Percentiles rank a stretch among this genome's conserved stretches.
Evolutionary conservation across 2,113 vertebrate species (phyloP).

Genomic region (Eolophus roseicapilla): DNA sequence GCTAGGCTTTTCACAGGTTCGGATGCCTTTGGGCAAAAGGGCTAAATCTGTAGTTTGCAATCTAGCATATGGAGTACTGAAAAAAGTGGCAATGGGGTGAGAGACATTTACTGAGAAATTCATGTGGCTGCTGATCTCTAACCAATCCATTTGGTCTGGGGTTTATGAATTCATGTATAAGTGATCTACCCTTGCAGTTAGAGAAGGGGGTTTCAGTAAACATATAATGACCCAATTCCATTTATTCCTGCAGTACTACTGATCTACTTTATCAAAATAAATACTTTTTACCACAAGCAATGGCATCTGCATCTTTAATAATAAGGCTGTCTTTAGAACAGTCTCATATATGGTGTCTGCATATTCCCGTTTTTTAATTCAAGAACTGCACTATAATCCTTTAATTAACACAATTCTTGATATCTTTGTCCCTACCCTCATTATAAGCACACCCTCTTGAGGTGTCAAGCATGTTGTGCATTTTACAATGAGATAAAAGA

Average conservation of each 20-base stretch:
- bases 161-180: conserved; percentile 70
- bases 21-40: conserved; percentile 84
- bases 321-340: not conserved
- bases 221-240: conserved; percentile 42
- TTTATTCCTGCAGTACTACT: not conserved
- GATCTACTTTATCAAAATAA: conserved; percentile 39
- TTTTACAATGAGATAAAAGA: conserved; percentile 21
- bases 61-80: conserved; percentile 81
- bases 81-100: conserved; percentile 80
- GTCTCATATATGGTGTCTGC: not conserved
- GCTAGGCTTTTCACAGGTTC: conserved; percentile 90
- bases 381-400: not conserved
- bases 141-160: conserved; percentile 65
- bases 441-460: conserved; percentile 33
- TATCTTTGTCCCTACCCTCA: conserved; percentile 27
- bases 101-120: conserved; percentile 78
- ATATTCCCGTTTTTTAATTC: not conserved
- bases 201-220: conserved; percentile 9
- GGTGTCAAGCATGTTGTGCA: not conserved
- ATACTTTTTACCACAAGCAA: not conserved
- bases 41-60: conserved; percentile 80
- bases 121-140: conserved; percentile 67
- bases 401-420: conserved; percentile 37
- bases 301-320: not conserved
- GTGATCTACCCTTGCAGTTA: conserved; percentile 3